A percentile compares a stretch with the other conserved stretches of the same genome.
Evolutionary conservation across 2,888 invertebrate species (phyloP).

Genomic region (Cheilosia vulpina): DNA sequence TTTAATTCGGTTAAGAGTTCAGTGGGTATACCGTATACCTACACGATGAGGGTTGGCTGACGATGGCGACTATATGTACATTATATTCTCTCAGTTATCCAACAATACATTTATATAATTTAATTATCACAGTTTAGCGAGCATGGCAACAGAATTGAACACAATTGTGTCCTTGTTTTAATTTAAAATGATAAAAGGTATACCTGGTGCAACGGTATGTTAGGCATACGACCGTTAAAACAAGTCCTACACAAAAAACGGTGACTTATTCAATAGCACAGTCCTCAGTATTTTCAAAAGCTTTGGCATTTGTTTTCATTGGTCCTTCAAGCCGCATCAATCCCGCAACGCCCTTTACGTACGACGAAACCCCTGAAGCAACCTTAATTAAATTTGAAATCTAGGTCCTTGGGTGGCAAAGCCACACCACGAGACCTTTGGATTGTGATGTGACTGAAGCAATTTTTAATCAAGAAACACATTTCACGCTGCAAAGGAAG

Average conservation of each 20-base stretch:
- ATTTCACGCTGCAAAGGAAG: slow-evolving; percentile 46
- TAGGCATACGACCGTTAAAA: too few species aligned
- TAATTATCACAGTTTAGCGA: slow-evolving; percentile 41
- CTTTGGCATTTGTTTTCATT: background rate
- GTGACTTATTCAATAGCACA: background rate
- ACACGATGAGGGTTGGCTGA: slow-evolving; percentile 38
- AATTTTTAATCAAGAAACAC: slow-evolving; percentile 58
- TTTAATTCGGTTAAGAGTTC: slow-evolving; percentile 75
- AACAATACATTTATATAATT: slow-evolving; percentile 52
- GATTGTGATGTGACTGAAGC: slow-evolving; percentile 24
- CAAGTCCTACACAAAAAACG: background rate
- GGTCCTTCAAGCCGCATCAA: slow-evolving; percentile 15
- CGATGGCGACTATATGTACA: background rate
- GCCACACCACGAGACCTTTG: slow-evolving; percentile 26
- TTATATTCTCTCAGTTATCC: slow-evolving; percentile 38
- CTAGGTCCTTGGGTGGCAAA: slow-evolving; percentile 13
- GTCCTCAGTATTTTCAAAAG: background rate
- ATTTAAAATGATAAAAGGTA: background rate
- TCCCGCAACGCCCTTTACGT: background rate
- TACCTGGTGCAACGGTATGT: background rate
- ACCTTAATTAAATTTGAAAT: slow-evolving; percentile 50
- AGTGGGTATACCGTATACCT: slow-evolving; percentile 63
- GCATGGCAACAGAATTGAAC: slow-evolving; percentile 26
- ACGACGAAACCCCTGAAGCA: background rate
- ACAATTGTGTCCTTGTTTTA: background rate